Base-by-base conservation (phyloP, 92 coral and sea anemone species). In the Virgularia gustaviana region DNA sequence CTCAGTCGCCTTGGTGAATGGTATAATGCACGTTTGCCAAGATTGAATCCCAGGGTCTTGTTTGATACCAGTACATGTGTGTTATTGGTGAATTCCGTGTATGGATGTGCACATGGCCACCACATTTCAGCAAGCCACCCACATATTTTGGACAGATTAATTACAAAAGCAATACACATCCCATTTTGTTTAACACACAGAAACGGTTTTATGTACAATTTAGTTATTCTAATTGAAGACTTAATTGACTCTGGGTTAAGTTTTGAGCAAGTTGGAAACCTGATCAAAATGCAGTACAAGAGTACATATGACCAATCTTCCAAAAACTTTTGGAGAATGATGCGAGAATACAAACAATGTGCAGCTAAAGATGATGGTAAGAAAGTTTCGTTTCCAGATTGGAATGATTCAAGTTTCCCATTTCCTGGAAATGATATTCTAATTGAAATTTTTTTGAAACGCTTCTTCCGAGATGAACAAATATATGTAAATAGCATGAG, bases 51-150 rank as follows among this genome's bases (percentile, higher is more conserved):
- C 18, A 23, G 62, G 9, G 35, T 55, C 0, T 1, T 55, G 0
- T 55, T 55, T 8, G 62, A 55, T 22, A 5, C 8, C 1, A 12
- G 22, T 9, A 55, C 62, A 0, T 23, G 33, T 22, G 1, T 19
- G 4, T 13, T 4, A 2, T 24, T 18, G 12, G 71, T 71, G 27
- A 53, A 64, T 51, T 32, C 62, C 25, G 36, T 71, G 63, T 71
- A 71, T 49, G 42, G 51, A 30, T 71, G 77, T 71, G 30, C 45
- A 32, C 49, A 71, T 61, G 70, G 71, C 49, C 70, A 71, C 38
- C 19, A 71, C 44, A 37, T 71, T 71, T 71, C 77, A 64, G 49
- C 77, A 49, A 31, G 77, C 38, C 77, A 71, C 44, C 28, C 77
- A 31, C 35, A 45, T 71, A 28, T 53, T 6, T 71, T 71, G 44